These are phyloP conservation scores for Dryomyza anilis DNA, from an alignment of 2,888 invertebrate species.

Conservation along the genomic window DNA sequence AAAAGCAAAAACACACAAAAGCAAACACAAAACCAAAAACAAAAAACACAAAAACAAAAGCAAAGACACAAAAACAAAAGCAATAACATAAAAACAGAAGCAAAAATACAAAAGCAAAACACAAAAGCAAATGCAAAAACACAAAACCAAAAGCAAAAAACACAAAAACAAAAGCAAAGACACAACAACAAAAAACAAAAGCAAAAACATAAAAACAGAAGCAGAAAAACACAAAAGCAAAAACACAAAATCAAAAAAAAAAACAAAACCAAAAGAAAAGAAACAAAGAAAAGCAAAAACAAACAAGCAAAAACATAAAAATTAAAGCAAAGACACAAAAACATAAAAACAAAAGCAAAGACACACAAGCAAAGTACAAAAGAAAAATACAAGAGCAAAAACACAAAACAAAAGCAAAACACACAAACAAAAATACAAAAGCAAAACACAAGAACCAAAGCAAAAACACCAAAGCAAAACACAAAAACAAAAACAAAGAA, in stretches of 20 bases:
- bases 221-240: neutral
- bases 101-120: neutral
- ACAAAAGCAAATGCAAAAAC: neutral
- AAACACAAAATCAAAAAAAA: neutral
- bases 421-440: neutral
- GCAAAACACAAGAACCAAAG: neutral
- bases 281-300: too few species aligned
- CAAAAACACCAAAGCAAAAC: neutral
- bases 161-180: neutral
- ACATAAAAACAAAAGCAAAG: too few species aligned
- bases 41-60: neutral
- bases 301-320: too few species aligned
- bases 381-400: neutral
- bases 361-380: neutral
- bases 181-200: neutral
- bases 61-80: neutral
- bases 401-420: neutral
- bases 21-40: neutral
- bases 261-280: too few species aligned
- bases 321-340: too few species aligned
- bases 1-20: too few species aligned
- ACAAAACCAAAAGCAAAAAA: neutral
- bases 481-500: too few species aligned
- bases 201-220: neutral
- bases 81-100: neutral